Conservation (phyloP, 2,888 invertebrate species). For the Hypena proboscidalis region DNA sequence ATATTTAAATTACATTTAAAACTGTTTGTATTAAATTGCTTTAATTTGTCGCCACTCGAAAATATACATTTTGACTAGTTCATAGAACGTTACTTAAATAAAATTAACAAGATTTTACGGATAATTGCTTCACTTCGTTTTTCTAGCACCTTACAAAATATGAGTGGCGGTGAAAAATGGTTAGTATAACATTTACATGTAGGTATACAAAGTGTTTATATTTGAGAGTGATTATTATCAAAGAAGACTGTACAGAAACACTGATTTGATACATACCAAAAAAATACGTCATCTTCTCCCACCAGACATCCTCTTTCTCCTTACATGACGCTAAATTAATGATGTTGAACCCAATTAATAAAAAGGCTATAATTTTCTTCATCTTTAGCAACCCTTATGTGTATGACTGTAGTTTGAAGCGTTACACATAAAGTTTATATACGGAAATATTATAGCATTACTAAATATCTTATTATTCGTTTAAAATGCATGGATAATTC, state of each 20-base stretch:
- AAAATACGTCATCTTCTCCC: too few species aligned
- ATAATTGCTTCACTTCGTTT: slow-evolving; percentile 28
- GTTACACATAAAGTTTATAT: too few species aligned
- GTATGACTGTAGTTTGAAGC: too few species aligned
- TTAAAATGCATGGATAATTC: too few species aligned
- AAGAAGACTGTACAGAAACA: slow-evolving; percentile 76
- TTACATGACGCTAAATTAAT: too few species aligned
- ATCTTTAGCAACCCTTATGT: too few species aligned
- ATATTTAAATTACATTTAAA: slow-evolving; percentile 61
- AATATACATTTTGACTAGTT: slow-evolving; percentile 80
- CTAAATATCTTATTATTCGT: too few species aligned
- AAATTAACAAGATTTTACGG: slow-evolving; percentile 31
- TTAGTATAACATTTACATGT: slow-evolving; percentile 44
- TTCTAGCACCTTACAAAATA: slow-evolving; percentile 70
- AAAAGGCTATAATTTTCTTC: too few species aligned
- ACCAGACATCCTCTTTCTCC: too few species aligned
- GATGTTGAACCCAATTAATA: too few species aligned
- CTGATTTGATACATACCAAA: too few species aligned
- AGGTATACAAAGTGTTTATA: slow-evolving; percentile 77
- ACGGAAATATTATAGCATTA: too few species aligned
- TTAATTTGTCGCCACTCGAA: slow-evolving; percentile 60
- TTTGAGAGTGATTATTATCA: slow-evolving; percentile 70
- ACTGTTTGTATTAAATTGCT: slow-evolving; percentile 49
- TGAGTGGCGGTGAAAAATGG: slow-evolving; percentile 39
- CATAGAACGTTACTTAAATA: slow-evolving; percentile 55